A percentile compares a stretch with the other conserved stretches of the same genome.
Conservation (phyloP, 2,113 vertebrate genomes). For the Paramisgurnus dabryanus region DNA sequence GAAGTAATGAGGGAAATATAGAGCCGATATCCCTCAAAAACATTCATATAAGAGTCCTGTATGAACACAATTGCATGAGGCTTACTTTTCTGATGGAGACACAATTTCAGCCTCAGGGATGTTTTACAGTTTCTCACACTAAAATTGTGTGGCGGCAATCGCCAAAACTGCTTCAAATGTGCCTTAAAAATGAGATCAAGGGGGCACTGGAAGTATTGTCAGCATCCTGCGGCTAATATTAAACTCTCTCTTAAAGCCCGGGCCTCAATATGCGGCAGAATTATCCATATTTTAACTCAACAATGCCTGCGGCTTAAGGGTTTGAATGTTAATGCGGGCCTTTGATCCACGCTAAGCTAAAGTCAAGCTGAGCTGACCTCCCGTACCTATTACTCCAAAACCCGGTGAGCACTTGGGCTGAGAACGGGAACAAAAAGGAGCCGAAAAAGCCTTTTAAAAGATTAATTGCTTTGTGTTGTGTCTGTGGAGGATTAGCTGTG, state of each 20-base stretch:
- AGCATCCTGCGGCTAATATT: slow-evolving; percentile 33
- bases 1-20: slow-evolving; percentile 16
- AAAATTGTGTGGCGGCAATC: background rate
- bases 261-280: slow-evolving; percentile 19
- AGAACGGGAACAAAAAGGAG: slow-evolving; percentile 14
- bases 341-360: slow-evolving; percentile 59
- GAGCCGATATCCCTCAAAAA: background rate
- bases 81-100: background rate
- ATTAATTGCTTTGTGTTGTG: slow-evolving; percentile 72
- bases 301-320: slow-evolving; percentile 49
- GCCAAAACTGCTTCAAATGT: background rate
- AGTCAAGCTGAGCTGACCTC: slow-evolving; percentile 59
- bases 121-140: slow-evolving; percentile 15
- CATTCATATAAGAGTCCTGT: background rate
- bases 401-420: slow-evolving; percentile 41
- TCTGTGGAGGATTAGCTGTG: slow-evolving; percentile 65
- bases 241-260: slow-evolving; percentile 4
- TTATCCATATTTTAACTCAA: slow-evolving; percentile 48
- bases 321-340: slow-evolving; percentile 63
- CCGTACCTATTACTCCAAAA: slow-evolving; percentile 59
- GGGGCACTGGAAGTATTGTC: slow-evolving; percentile 2
- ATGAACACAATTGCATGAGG: background rate
- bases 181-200: slow-evolving; percentile 25
- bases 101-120: slow-evolving; percentile 11
- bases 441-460: slow-evolving; percentile 63